phyloP scores from a whole-genome alignment of 2,888 invertebrate species.

The Calameuta pallipes region DNA sequence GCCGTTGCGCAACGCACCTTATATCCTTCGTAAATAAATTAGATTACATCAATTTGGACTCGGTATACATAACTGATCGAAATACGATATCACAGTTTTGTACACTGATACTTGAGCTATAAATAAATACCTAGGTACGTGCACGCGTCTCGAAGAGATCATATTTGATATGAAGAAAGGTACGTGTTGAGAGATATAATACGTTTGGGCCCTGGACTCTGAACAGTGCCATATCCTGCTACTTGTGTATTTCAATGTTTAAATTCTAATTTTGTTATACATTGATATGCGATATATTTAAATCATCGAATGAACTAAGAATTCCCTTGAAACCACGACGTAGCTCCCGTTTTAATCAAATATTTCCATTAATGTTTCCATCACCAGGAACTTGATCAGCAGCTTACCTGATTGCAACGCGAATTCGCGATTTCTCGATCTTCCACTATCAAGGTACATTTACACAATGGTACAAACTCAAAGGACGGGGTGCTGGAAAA shows the following conservation, averaged over 20 bases:
- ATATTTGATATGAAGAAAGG: neutral
- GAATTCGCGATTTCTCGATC: conserved; percentile 14
- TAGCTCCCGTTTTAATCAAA: neutral
- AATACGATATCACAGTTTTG: neutral
- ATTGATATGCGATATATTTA: neutral
- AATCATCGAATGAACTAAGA: neutral
- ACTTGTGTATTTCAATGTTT: neutral
- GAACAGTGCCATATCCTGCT: neutral
- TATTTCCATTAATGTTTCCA: neutral
- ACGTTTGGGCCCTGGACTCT: neutral
- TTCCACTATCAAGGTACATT: conserved; percentile 14
- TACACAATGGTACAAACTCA: conserved; percentile 1
- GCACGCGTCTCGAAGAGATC: neutral
- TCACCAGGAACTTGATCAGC: neutral
- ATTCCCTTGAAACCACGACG: neutral
- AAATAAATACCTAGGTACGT: neutral
- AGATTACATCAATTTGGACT: neutral
- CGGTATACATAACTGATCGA: neutral
- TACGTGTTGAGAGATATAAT: neutral
- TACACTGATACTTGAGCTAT: too few relatives aligned
- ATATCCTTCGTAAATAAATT: neutral
- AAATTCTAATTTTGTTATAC: neutral
- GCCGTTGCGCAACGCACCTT: neutral
- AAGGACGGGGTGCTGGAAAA: neutral
- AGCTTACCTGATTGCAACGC: conserved; percentile 42